Base-by-base conservation (phyloP, 2,888 invertebrate species). In the Sesia bembeciformis region DNA sequence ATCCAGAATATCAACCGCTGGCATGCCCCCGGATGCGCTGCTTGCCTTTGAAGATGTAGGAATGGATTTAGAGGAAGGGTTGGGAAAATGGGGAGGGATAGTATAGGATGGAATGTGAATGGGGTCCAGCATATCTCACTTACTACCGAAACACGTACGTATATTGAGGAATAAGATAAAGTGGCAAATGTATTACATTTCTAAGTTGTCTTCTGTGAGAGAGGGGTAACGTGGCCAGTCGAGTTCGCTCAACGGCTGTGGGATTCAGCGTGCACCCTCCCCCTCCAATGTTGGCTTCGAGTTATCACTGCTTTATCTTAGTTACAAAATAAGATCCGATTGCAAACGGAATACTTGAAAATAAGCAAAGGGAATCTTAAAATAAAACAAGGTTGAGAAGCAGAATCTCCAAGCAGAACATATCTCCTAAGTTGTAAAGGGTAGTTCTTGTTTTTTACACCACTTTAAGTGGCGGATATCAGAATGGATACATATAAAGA, bases 391-490 rank as follows among this genome's bases (percentile, higher is more conserved):
- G n/a, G 46, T 46, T 46, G 46, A 4, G 4, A 6, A 46, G 4
- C 23, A 46, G 23, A 46, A 46, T 6, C n/a, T 7, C 46, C 46
- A 46, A 7, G 23, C 8, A 46, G 46, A 46, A 43, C 23, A 46
- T 7, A 6, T 4, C 8, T 46, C 46, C 7, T 46, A 23, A 46
- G 8, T 23, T 46, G 8, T 46, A 8, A 46, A 46, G 5, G 46
- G n/a, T n/a, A 7, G 8, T 46, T 40, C 39, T 52, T 40, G 51
- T 52, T 52, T 50, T 72, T 70, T 70, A 71, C 67, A 66, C 59
- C 68, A 60, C 54, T 70, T 69, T 67, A 65, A 68, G 63, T 56
- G 57, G 56, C 55, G 56, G 55, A 50, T 8, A 39, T 50, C 50
- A 42, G 40, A 52, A 42, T 41, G 42, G 52, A 39, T 52, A 42